Evolutionary conservation across 2,113 vertebrate genomes (phyloP).

Genomic region (Orientallactaga bullata): DNA sequence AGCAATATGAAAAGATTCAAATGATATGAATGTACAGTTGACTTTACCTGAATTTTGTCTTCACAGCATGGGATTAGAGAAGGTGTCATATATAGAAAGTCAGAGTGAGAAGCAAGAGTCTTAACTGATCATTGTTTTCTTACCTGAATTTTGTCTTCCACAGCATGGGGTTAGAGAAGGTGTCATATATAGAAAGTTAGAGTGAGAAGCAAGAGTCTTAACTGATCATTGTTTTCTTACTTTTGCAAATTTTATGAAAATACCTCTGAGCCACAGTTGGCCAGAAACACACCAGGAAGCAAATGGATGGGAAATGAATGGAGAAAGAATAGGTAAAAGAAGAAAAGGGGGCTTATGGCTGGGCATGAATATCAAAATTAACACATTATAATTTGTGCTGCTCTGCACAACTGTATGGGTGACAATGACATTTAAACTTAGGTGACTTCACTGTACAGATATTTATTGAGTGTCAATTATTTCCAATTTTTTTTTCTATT

Average conservation of each 20-base stretch:
- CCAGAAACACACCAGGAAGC: neutral
- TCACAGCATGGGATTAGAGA: neutral
- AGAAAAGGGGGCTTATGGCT: neutral
- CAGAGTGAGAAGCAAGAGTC: neutral
- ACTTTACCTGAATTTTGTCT: neutral
- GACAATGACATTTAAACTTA: neutral
- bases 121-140: neutral
- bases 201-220: neutral
- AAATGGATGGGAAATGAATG: neutral
- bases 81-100: neutral
- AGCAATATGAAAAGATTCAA: neutral
- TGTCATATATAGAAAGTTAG: neutral
- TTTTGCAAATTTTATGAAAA: neutral
- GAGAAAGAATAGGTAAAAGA: neutral
- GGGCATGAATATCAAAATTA: accelerated
- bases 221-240: neutral
- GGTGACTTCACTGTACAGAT: neutral
- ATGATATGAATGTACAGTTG: neutral
- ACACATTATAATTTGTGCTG: neutral
- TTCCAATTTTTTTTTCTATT: neutral
- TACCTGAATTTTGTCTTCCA: neutral
- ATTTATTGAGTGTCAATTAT: neutral
- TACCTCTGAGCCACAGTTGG: neutral
- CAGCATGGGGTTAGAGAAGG: neutral
- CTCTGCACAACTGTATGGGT: neutral